Base-by-base conservation (phyloP, 2,888 invertebrate genomes). In the Silvanus unidentatus region DNA sequence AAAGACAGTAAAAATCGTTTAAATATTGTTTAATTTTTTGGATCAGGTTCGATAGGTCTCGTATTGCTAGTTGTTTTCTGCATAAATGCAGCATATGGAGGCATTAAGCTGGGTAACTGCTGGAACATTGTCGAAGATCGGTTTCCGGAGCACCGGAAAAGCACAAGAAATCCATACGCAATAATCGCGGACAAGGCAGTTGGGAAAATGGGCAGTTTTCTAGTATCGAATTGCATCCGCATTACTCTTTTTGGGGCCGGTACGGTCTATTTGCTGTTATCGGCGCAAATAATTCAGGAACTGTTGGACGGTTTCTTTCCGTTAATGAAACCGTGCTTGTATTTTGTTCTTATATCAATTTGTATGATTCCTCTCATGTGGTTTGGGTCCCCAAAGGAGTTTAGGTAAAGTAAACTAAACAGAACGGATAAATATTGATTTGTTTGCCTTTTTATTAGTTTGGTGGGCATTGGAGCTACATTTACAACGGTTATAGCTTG, bases 341-440 rank as follows among this genome's bases (percentile, higher is more conserved):
- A 83, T 79, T 78, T 81, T 60, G 63, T 84, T 30, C 71, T 84
- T 15, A 77, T 85, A 11, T 78, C 78, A 0, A 72, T 71, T 0
- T 64, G 75, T 1, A 73, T 85, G 57, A 76, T 78, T 8, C 83
- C 84, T 1, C 67, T 80, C 1, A 76, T 80, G 64, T 81, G 83
- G 75, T 74, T 83, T 12, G 83, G 82, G 16, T 78, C 83, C 0
- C 84, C 86, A 1, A 84, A 81, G 62, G 84, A 86, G 63, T 84
- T 86, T 64, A 77, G 81, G 86, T 84, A 66, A 13, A 37, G 6
- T 15, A 15, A 37, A 37, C 13, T 4, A 12, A n/a, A 32, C 32
- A 32, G 10, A 32, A 32, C 32, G 4, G 10, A 32, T 8, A 4
- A 32, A 32, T 12, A 5, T 32, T 9, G 4, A n/a, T 29, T 44